Base-by-base conservation (phyloP, 2,888 invertebrate genomes). In the Euspilapteryx auroguttella region DNA sequence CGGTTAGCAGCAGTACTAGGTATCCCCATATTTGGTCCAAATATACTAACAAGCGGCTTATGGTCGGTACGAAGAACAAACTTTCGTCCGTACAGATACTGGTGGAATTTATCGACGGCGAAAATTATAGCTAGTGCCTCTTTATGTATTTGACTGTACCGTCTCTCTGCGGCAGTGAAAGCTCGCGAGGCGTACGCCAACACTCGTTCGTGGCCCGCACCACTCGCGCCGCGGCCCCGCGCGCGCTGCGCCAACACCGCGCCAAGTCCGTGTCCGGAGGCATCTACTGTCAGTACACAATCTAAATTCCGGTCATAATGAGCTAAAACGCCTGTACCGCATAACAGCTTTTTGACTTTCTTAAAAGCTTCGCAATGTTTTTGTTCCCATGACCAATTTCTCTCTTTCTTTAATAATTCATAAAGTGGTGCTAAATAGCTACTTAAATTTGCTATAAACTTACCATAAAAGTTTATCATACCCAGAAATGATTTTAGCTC, bases 271-370 rank as follows among this genome's bases (percentile, higher is more conserved):
- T 12, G n/a, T 14, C 20, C 14, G n/a, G 20, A 21, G 9, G 34
- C 34, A 27, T 44, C 44, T 12, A 39, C 38, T 1, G 39, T 43
- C 15, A 44, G 10, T 0, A 41, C 13, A 2, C 37, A 8, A 1
- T 30, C 31, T 12, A 32, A 32, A 2, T 12, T 9, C 11, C 26
- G 21, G n/a, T 17, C 11, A 11, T 30, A 32, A 14, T 34, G 32
- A 3, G 21, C 25, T 4, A 34, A 13, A 3, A 30, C 32, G 3
- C 27, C 26, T 1, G 14, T 10, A 2, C 26, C 17, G 3, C 15
- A 14, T 3, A 34, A 13, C 4, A 12, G 2, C 3, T 8, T 13
- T 25, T 32, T 32, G 1, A 32, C 26, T 2, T 12, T 4, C 11
- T 8, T 12, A 25, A 34, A 34, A 4, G 34, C 13, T 2, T 6